These are phyloP conservation scores for Chrysogorgia sp. DNA, from an alignment of 92 coral and sea anemone species.

Conservation along the genomic window DNA sequence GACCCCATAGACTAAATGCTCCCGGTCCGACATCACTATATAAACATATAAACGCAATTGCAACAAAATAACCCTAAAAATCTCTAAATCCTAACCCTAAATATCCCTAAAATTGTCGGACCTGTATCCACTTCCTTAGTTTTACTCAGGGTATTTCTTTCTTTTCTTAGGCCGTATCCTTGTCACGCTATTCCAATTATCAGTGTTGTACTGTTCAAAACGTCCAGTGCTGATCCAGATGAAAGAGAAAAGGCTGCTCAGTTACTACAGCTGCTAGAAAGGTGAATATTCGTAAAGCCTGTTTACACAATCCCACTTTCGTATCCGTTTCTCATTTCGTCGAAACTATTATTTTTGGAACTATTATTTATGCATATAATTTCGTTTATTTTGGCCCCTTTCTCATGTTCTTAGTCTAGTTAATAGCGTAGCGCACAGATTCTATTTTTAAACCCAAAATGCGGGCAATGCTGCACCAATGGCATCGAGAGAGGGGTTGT, in stretches of 20 bases:
- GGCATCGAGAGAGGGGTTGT: too few species aligned
- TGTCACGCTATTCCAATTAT: constrained; percentile 93
- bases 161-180: constrained; percentile 74
- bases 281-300: constrained; percentile 68
- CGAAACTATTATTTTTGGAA: too few species aligned
- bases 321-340: too few species aligned
- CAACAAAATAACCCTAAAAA: too few species aligned
- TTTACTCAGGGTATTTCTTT: not conserved
- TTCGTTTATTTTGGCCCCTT: not conserved
- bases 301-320: too few species aligned
- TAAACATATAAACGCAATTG: too few species aligned
- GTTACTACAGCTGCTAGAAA: constrained; percentile 86
- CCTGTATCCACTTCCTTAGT: not conserved
- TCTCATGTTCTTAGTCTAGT: not conserved
- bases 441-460: too few species aligned
- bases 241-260: constrained; percentile 94
- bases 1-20: too few species aligned
- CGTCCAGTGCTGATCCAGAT: constrained; percentile 84
- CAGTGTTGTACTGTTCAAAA: constrained; percentile 91
- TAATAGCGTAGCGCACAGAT: not conserved
- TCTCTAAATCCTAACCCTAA: too few species aligned
- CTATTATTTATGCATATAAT: not conserved
- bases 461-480: not conserved
- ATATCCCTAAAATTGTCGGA: too few species aligned
- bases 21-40: too few species aligned